Evolutionary conservation across 2,888 invertebrate genomes (phyloP), one percentile per base, ranked within the genome.

Genomic region (Caenorhabditis sp.): DNA sequence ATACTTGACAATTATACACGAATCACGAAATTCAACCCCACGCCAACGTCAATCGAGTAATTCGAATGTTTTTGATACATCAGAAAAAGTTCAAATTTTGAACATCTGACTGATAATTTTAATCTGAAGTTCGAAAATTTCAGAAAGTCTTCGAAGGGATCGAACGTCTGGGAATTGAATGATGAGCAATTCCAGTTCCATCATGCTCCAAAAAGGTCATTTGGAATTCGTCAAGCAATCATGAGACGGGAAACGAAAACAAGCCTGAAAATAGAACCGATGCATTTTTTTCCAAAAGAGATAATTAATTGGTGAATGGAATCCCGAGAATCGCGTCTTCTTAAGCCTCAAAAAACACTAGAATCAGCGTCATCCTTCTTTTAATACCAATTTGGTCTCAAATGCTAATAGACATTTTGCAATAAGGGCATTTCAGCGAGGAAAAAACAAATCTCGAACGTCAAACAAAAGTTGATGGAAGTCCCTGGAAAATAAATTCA

Each of bases 261-360:
- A 63, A 63, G 63, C 24, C 44, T 63, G 26, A n/a, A 63, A 63
- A 63, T 63, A 63, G 63, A 63, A 10, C 1, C 22, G 16, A 14
- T 28, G 44, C 44, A n/a, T 44, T 22, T 24, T 26, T 64, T 64
- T 66, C 49, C n/a, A 66, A 66, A 66, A 66, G 49, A 66, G 66
- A 28, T 51, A 66, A 66, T 51, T 66, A 51, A 51, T 66, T 49
- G 28, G 19, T 66, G 66, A 66, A 66, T 66, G 35, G 49, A 51
- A 66, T 66, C 49, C 51, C 49, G 28, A 35, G 66, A 66, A 66
- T 66, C 10, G 49, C 41, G 16, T 49, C 49, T 66, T 31, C 22
- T 66, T n/a, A 35, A n/a, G 66, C 19, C 51, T 66, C 66, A 51
- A 51, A 66, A 63, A 66, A 66, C 66, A 66, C 22, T 35, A 5